These are phyloP conservation scores for Steatornis caripensis DNA, from an alignment of 2,113 vertebrate genomes.

Conservation along the genomic window DNA sequence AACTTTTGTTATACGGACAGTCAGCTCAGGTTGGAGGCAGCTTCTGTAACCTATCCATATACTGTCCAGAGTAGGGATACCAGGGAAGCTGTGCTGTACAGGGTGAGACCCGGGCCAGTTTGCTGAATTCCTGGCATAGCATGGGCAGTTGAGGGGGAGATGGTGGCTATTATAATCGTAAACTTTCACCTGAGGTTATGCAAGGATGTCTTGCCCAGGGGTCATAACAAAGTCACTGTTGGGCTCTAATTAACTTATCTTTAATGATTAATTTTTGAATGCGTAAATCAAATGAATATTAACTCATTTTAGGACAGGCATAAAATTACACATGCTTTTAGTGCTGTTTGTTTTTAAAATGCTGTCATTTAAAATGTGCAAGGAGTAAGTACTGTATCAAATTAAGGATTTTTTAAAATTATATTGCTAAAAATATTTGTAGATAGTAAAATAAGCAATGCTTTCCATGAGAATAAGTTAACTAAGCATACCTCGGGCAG, in stretches of 20 bases:
- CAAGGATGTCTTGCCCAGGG: neutral
- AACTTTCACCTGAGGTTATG: constrained; percentile 5
- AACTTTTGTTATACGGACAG: neutral
- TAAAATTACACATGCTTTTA: neutral
- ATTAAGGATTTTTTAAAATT: neutral
- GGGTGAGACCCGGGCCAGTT: neutral
- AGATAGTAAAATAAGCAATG: neutral
- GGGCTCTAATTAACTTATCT: neutral
- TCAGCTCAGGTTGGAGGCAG: neutral
- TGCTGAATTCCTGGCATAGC: neutral
- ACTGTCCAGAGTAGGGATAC: neutral
- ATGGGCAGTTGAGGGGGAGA: neutral
- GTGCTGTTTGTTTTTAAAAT: neutral
- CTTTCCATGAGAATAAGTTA: neutral
- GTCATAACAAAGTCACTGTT: neutral
- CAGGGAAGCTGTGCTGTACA: neutral
- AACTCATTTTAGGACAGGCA: neutral
- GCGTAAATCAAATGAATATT: neutral
- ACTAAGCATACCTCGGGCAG: neutral
- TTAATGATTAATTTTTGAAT: constrained; percentile 1
- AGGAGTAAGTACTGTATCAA: neutral
- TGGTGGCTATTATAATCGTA: neutral
- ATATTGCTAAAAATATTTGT: neutral
- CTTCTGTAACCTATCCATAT: neutral
- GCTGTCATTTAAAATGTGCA: neutral